phyloP scores from a whole-genome alignment of 2,113 vertebrate genomes.

The Lucifuga dentata region DNA sequence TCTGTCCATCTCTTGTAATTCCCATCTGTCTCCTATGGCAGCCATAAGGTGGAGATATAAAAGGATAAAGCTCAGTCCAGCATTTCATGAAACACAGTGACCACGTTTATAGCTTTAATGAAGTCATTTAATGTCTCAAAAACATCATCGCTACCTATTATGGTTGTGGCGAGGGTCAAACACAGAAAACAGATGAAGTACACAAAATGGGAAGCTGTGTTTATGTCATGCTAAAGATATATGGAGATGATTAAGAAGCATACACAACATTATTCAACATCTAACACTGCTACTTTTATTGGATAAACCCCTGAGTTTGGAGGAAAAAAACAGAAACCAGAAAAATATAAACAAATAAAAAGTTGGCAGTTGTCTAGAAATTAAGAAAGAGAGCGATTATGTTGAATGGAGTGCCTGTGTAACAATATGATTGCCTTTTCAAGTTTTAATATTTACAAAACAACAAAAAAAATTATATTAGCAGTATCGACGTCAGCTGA shows the following conservation, averaged over 20 bases:
- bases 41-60: not conserved
- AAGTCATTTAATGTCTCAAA: constrained; percentile 77
- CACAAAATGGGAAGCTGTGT: constrained; percentile 62
- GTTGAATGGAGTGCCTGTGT: constrained; percentile 56
- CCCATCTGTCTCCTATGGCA: not conserved
- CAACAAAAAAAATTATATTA: constrained; percentile 63
- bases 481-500: constrained; percentile 58
- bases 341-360: constrained; percentile 68
- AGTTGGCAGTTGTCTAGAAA: constrained; percentile 79
- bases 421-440: constrained; percentile 74
- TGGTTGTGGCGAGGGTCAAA: constrained; percentile 58
- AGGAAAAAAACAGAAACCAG: constrained; percentile 70
- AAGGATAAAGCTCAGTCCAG: not conserved
- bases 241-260: constrained; percentile 71
- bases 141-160: constrained; percentile 70
- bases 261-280: constrained; percentile 57
- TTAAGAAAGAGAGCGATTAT: constrained; percentile 62
- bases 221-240: constrained; percentile 64
- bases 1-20: constrained; percentile 39
- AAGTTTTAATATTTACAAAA: constrained; percentile 84
- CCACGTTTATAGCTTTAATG: constrained; percentile 57
- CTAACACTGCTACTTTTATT: constrained; percentile 72
- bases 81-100: constrained; percentile 21
- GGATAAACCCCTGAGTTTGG: constrained; percentile 83
- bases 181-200: constrained; percentile 70